Percentiles rank a stretch among this genome's conserved stretches.
Conservation (phyloP, 2,797 vertebrate species). For the Eutrigla gurnardus region DNA sequence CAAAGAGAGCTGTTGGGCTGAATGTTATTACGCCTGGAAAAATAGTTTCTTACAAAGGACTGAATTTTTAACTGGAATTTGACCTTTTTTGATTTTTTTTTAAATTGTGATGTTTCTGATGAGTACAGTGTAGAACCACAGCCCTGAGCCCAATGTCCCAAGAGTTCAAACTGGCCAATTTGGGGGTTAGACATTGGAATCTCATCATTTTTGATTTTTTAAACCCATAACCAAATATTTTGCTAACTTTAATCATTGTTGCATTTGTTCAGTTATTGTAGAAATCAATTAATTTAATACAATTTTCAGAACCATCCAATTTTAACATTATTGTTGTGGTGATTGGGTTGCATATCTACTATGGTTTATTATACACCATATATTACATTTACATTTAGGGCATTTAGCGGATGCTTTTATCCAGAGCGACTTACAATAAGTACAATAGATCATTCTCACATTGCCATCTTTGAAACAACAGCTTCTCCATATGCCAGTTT, state of each 20-base stretch:
- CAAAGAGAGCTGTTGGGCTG: no score
- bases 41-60: no score
- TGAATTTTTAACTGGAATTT: no score
- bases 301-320: neutral
- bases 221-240: neutral
- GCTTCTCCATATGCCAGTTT: neutral
- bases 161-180: neutral
- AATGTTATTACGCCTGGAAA: no score
- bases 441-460: neutral
- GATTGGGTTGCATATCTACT: neutral
- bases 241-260: neutral
- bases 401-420: no score
- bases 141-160: neutral
- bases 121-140: neutral
- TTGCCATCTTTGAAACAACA: neutral
- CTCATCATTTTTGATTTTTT: neutral
- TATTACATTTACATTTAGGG: no score
- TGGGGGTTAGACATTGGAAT: neutral
- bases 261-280: neutral
- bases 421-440: no score
- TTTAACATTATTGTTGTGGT: neutral
- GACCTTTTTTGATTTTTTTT: no score
- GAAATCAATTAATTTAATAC: neutral
- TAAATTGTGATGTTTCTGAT: neutral
- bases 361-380: no score